These are phyloP conservation scores for Oreonectes daqikongensis DNA, from an alignment of 2,797 vertebrate species.

Conservation along the genomic window DNA sequence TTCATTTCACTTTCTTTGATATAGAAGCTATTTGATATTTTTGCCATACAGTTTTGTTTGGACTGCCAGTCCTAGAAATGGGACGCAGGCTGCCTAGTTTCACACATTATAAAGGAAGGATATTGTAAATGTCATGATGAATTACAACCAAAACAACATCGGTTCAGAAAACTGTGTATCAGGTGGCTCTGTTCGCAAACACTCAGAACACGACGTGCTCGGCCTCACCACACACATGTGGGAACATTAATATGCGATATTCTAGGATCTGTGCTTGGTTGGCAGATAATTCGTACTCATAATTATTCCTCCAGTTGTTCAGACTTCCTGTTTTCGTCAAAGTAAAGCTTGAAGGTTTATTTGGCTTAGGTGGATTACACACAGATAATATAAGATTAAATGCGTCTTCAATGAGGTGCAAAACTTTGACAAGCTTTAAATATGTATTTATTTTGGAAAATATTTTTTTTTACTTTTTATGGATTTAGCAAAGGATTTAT, in stretches of 20 bases:
- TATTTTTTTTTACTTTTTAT: too few species aligned
- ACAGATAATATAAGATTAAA: slow-evolving; percentile 6
- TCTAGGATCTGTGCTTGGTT: not conserved
- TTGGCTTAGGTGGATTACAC: not conserved
- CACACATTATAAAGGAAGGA: not conserved
- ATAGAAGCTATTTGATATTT: slow-evolving; percentile 11
- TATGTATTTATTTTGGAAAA: slow-evolving; percentile 14
- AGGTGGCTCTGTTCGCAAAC: not conserved
- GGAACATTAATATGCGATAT: slow-evolving; percentile 4
- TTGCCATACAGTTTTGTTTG: slow-evolving; percentile 2
- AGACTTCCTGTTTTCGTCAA: slow-evolving; percentile 19
- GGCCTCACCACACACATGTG: slow-evolving; percentile 8
- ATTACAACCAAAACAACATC: slow-evolving; percentile 1
- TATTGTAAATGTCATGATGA: not conserved
- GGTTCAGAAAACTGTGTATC: slow-evolving; percentile 1
- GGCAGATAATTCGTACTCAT: not conserved
- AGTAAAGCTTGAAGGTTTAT: slow-evolving; percentile 2
- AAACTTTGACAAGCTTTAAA: slow-evolving; percentile 15
- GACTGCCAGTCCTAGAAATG: not conserved
- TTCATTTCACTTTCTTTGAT: slow-evolving; percentile 52
- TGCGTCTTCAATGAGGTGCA: slow-evolving; percentile 6
- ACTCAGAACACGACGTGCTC: slow-evolving; percentile 15
- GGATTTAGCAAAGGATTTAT: slow-evolving; percentile 38
- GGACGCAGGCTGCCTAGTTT: not conserved
- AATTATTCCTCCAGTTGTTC: slow-evolving; percentile 11